These are phyloP conservation scores for Urocynchramus pylzowi DNA, from an alignment of 2,113 vertebrate species.

Conservation along the genomic window DNA sequence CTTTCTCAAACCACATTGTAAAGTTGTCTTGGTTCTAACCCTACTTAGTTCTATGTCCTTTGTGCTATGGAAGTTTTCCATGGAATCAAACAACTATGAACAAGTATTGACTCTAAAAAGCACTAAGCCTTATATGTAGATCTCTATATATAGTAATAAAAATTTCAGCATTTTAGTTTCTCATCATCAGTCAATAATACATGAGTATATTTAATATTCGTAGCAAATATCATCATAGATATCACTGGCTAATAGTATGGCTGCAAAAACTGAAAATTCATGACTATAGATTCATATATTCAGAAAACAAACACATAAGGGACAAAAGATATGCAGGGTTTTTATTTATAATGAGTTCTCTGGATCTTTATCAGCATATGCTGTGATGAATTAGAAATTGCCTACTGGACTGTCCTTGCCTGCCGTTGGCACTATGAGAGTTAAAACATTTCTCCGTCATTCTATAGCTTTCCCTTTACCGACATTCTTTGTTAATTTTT, in stretches of 20 bases:
- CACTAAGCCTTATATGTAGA: background rate
- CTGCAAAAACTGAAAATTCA: background rate
- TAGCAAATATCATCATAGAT: background rate
- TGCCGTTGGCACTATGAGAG: constrained; percentile 54
- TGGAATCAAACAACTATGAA: background rate
- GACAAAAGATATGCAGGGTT: background rate
- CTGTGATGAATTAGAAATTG: background rate
- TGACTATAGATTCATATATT: background rate
- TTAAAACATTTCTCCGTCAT: constrained; percentile 9
- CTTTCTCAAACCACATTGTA: background rate
- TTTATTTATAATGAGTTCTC: background rate
- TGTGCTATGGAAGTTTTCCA: background rate
- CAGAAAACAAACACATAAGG: background rate
- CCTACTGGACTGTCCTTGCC: background rate
- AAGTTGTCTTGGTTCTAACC: background rate
- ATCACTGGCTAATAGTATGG: background rate
- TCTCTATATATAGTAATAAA: background rate
- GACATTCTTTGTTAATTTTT: constrained; percentile 73
- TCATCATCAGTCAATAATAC: background rate
- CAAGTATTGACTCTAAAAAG: background rate
- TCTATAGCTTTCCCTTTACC: constrained; percentile 66
- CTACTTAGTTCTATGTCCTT: background rate
- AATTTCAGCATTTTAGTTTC: background rate
- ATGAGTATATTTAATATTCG: background rate
- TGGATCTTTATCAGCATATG: background rate